Conservation (phyloP, 2,888 invertebrate genomes). For the Agrotis puta region DNA sequence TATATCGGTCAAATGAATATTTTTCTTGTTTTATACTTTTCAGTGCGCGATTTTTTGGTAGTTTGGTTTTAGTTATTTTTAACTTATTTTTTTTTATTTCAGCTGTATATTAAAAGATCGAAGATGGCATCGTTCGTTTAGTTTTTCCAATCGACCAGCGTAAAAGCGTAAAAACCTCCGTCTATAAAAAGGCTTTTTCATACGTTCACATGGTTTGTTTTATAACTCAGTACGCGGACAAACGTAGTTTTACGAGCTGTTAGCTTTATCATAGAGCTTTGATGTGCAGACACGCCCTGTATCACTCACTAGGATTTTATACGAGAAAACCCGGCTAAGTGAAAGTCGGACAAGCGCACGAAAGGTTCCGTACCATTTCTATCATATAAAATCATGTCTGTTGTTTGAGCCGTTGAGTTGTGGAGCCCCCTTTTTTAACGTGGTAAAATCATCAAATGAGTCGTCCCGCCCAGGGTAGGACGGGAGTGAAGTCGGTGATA, state of each 20-base stretch:
- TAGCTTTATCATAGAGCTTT: conserved; percentile 63
- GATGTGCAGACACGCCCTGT: conserved; percentile 22
- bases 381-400: too few species aligned
- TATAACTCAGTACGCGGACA: conserved; percentile 65
- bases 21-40: too few species aligned
- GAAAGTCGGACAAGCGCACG: too few species aligned
- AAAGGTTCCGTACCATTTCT: too few species aligned
- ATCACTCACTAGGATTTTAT: conserved; percentile 45
- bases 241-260: conserved; percentile 68
- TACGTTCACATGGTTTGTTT: conserved; percentile 69
- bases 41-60: too few species aligned
- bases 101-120: conserved; percentile 55
- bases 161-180: conserved; percentile 60
- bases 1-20: too few species aligned
- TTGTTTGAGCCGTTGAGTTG: too few species aligned
- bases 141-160: conserved; percentile 64
- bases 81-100: conserved; percentile 55
- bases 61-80: too few species aligned
- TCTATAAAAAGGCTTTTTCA: conserved; percentile 69
- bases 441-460: too few species aligned
- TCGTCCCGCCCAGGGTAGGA: too few species aligned
- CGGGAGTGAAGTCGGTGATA: too few species aligned
- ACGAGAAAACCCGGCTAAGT: conserved; percentile 18
- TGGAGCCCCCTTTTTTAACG: too few species aligned
- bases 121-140: conserved; percentile 66